Base-by-base conservation (phyloP, 2,113 vertebrate species). In the Chaetodon trifascialis region DNA sequence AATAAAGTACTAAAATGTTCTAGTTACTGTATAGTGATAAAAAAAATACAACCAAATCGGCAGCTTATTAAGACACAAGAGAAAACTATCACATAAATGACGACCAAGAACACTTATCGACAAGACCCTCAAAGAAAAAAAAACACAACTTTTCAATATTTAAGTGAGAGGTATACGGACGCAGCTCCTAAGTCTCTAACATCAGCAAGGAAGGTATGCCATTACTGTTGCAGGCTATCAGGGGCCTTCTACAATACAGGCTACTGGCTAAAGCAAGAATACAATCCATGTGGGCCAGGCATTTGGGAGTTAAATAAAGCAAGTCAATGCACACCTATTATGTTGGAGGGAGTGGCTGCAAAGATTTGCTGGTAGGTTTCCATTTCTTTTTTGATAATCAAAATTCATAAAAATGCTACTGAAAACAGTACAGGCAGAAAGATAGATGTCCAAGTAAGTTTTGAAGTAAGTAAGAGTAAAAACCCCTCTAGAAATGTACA, bases 1-100 rank as follows among this genome's bases (percentile, higher is more conserved):
- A 40, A 40, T 40, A 7, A 40, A 40, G 38, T 40, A 74, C 72
- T 85, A 56, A 85, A 78, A 82, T 65, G 25, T 42, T 89, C 72
- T 85, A 80, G 14, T 81, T 76, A 12, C 56, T 86, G 64, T 85
- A 44, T 81, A 87, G 75, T 66, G 55, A 83, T 87, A 90, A 51
- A 90, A 89, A 89, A 88, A 89, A 85, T 76, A 83, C 56, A 85
- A 88, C 60, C 51, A 76, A 73, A 68, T 55, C 40, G 30, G 42
- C 15, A 69, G 63, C 23, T 82, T 65, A 11, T 75, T 73, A 63
- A 69, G 14, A 80, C 40, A 77, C 51, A 14, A 68, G 51, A 60
- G 58, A 12, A 1, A 40, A 54, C 25, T 51, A 69, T 80, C 6
- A 76, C 17, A 62, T 8, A 68, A 56, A 82, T 19, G 16, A 80